phyloP scores from a whole-genome alignment of 2,888 invertebrate species.

The Frankliniella fusca region DNA sequence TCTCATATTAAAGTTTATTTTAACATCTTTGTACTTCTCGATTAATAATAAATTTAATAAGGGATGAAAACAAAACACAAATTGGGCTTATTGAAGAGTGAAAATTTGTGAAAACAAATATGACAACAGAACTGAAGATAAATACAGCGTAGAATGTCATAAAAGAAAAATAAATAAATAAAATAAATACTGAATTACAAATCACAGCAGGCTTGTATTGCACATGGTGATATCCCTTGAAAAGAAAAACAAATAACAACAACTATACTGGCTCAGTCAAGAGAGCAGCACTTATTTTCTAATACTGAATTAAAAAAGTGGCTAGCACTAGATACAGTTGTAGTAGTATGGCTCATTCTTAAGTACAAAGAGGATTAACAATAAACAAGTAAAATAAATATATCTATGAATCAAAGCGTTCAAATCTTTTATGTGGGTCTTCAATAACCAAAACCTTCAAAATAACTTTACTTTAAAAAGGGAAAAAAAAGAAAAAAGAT shows the following conservation, averaged over 20 bases:
- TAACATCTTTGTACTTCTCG: slow-evolving; percentile 44
- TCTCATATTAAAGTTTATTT: slow-evolving; percentile 51
- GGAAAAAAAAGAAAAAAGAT: not conserved
- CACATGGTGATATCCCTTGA: no score
- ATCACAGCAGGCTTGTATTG: no score
- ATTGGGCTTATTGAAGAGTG: not conserved
- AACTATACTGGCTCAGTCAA: no score
- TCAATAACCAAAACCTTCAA: not conserved
- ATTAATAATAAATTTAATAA: slow-evolving; percentile 25
- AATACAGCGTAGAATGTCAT: not conserved
- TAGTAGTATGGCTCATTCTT: not conserved
- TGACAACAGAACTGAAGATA: not conserved
- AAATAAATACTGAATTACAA: no score
- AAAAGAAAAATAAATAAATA: no score
- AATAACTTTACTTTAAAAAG: not conserved
- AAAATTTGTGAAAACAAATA: not conserved
- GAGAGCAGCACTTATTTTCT: no score
- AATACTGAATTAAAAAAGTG: no score
- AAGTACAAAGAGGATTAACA: not conserved
- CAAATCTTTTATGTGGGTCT: no score
- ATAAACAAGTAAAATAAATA: not conserved
- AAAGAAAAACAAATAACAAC: not conserved
- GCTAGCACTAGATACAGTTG: not conserved
- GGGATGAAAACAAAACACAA: not conserved
- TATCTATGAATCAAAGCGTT: not conserved